Evolutionary conservation across 2,888 invertebrate species (phyloP).

Genomic region (Aplocera efformata): DNA sequence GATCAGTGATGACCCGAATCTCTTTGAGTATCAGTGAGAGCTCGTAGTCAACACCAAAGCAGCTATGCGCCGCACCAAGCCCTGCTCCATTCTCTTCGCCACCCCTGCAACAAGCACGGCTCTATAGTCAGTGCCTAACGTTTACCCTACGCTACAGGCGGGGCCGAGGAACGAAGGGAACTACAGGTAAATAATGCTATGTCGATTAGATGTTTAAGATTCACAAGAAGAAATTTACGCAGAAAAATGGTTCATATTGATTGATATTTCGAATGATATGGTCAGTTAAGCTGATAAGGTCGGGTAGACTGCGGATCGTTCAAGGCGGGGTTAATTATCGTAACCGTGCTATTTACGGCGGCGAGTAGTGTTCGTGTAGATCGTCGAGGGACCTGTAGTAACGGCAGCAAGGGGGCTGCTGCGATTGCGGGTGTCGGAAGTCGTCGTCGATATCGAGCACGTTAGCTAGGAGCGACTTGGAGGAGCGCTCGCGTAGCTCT

Average conservation of each 20-base stretch:
- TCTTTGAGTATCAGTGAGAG: conserved; percentile 97
- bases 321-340: conserved; percentile 74
- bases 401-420: conserved; percentile 87
- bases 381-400: conserved; percentile 87
- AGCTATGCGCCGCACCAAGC: conserved; percentile 88
- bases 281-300: conserved; percentile 62
- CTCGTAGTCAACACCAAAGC: conserved; percentile 96
- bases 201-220: conserved; percentile 52
- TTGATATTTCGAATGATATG: conserved; percentile 33
- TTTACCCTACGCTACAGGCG: conserved; percentile 69
- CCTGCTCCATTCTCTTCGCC: conserved; percentile 85
- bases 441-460: conserved; percentile 98
- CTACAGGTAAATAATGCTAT: conserved; percentile 64
- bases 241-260: conserved; percentile 44
- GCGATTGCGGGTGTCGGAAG: conserved; percentile 90
- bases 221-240: conserved; percentile 48
- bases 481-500: conserved; percentile 93
- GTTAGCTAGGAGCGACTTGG: conserved; percentile 97
- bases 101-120: conserved; percentile 63
- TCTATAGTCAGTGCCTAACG: conserved; percentile 70
- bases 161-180: conserved; percentile 71
- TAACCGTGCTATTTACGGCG: conserved; percentile 80
- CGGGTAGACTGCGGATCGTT: conserved; percentile 74
- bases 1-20: conserved; percentile 94
- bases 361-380: conserved; percentile 81